phyloP scores from a whole-genome alignment of 2,888 invertebrate species.

The Hetaerina titia region DNA sequence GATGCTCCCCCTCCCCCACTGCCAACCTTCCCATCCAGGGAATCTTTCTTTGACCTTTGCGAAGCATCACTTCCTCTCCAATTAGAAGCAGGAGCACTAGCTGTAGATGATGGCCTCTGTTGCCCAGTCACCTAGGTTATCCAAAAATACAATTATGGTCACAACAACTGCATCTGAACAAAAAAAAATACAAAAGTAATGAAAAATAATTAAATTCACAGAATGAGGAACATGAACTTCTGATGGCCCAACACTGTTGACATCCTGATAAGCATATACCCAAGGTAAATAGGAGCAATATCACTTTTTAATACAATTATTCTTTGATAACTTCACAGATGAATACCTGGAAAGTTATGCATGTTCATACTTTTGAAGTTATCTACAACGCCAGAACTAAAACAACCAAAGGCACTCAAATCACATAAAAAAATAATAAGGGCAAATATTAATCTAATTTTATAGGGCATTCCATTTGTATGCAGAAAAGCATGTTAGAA shows the following conservation, averaged over 20 bases:
- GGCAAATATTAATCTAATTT: background rate
- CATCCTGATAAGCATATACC: background rate
- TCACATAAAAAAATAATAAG: background rate
- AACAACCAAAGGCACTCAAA: background rate
- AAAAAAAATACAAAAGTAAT: background rate
- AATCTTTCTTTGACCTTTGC: constrained; percentile 75
- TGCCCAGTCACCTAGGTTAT: constrained; percentile 40
- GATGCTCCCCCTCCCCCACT: constrained; percentile 74
- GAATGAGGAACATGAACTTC: background rate
- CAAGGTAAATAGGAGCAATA: too few species aligned
- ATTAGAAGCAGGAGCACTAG: constrained; percentile 42
- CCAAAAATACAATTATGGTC: background rate
- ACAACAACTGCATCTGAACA: background rate
- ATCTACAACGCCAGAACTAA: background rate
- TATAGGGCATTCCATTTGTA: too few species aligned
- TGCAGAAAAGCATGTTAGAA: background rate
- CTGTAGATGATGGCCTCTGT: constrained; percentile 21
- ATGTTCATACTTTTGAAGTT: background rate
- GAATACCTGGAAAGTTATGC: background rate
- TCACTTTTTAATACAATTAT: too few species aligned
- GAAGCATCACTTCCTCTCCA: constrained; percentile 6
- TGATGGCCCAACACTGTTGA: background rate
- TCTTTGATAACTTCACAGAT: too few species aligned
- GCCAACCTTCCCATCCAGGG: constrained; percentile 72
- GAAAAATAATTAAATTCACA: background rate